These are phyloP conservation scores for Lordiphosa clarofinis DNA, from an alignment of 1,140 invertebrate species.

Conservation along the genomic window DNA sequence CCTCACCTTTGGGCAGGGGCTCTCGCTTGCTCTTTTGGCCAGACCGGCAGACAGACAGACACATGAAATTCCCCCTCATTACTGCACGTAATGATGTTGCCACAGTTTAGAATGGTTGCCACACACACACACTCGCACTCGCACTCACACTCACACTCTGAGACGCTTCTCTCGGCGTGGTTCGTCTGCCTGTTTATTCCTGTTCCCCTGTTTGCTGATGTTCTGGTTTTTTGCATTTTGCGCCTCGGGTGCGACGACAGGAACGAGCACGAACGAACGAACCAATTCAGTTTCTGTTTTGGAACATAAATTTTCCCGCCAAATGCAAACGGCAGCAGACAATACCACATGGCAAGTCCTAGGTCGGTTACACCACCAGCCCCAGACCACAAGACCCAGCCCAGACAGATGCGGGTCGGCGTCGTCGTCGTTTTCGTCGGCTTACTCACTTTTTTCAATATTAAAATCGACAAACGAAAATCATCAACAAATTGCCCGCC, in stretches of 20 bases:
- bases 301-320: conserved; percentile 68
- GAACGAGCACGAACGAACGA: not conserved
- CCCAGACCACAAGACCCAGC: conserved; percentile 15
- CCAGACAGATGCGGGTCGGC: conserved; percentile 38
- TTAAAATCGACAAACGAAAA: conserved; percentile 65
- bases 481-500: conserved; percentile 37
- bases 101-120: conserved; percentile 64
- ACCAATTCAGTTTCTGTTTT: conserved; percentile 62
- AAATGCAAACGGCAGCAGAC: conserved; percentile 62
- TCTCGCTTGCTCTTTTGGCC: conserved; percentile 20
- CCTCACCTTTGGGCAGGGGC: conserved; percentile 8
- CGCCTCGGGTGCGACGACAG: conserved; percentile 25
- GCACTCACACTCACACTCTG: conserved; percentile 16
- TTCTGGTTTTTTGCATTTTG: conserved; percentile 62
- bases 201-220: conserved; percentile 61
- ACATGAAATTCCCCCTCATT: conserved; percentile 48
- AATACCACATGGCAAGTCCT: conserved; percentile 77
- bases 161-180: conserved; percentile 17
- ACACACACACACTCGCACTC: conserved; percentile 12
- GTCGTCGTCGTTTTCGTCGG: conserved; percentile 12
- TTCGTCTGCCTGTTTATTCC: conserved; percentile 42
- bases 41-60: conserved; percentile 19
- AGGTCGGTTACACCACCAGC: conserved; percentile 72
- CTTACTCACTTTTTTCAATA: conserved; percentile 38
- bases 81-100: conserved; percentile 63